phyloP scores from a whole-genome alignment of 2,888 invertebrate species.

The Lithosia quadra region DNA sequence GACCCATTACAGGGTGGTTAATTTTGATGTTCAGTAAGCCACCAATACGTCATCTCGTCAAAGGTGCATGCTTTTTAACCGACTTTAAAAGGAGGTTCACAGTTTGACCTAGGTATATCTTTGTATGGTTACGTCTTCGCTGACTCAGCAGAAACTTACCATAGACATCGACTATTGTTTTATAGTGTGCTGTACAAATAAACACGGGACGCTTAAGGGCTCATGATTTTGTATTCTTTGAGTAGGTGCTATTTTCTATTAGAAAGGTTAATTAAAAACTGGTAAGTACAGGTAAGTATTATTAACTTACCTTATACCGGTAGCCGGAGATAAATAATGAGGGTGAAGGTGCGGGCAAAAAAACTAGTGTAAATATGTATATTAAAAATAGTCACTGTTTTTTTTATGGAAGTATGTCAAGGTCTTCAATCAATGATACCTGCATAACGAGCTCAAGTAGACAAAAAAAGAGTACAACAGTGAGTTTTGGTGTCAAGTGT shows the following conservation, averaged over 20 bases:
- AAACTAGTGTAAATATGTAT: neutral
- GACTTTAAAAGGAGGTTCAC: no score
- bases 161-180: slow-evolving; percentile 42
- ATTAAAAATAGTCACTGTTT: neutral
- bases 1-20: no score
- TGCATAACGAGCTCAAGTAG: neutral
- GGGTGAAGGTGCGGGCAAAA: neutral
- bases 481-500: neutral
- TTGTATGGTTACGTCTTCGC: no score
- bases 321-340: neutral
- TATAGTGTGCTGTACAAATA: slow-evolving; percentile 46
- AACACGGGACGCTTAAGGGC: slow-evolving; percentile 17
- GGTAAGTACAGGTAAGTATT: no score
- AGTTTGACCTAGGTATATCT: no score
- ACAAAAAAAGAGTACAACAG: neutral
- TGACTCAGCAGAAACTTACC: slow-evolving; percentile 63
- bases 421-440: neutral
- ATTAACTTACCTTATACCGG: neutral
- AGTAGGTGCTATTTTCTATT: no score
- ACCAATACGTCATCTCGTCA: no score
- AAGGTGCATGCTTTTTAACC: no score
- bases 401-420: neutral
- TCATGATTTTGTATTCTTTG: slow-evolving; percentile 16
- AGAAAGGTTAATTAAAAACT: no score
- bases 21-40: no score